Conservation (phyloP, 2,797 vertebrate species). For the Lepilemur ruficaudatus region DNA sequence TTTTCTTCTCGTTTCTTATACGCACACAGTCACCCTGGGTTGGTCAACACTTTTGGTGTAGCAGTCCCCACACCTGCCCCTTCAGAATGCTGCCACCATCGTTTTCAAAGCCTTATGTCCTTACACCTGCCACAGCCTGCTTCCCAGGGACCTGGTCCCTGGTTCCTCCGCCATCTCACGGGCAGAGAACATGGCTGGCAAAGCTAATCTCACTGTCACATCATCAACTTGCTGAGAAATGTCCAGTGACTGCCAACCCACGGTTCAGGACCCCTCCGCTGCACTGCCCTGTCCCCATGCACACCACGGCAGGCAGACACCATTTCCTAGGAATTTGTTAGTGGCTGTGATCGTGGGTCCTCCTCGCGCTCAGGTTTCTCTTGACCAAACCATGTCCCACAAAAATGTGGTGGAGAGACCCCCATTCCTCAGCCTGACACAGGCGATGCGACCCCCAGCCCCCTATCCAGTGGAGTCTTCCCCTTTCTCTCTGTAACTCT, state of each 20-base stretch:
- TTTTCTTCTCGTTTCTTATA: neutral
- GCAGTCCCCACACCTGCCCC: neutral
- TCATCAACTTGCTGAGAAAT: neutral
- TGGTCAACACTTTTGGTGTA: neutral
- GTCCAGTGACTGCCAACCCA: neutral
- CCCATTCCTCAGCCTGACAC: neutral
- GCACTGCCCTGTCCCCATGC: neutral
- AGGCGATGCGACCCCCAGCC: neutral
- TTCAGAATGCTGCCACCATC: neutral
- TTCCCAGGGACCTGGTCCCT: neutral
- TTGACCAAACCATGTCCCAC: neutral
- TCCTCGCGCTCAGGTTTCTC: constrained; percentile 24
- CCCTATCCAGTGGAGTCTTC: neutral
- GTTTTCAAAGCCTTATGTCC: neutral
- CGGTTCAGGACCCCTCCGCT: neutral
- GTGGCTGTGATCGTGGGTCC: neutral
- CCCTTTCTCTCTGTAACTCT: neutral
- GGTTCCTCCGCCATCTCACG: neutral
- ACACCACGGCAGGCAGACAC: neutral
- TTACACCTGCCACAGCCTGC: neutral
- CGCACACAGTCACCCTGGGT: neutral
- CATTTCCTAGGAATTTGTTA: neutral
- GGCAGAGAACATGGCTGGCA: neutral
- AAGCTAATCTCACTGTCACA: neutral
- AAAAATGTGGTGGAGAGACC: neutral